Base-by-base conservation (phyloP, 2,113 vertebrate species). In the Xiphophorus maculatus region DNA sequence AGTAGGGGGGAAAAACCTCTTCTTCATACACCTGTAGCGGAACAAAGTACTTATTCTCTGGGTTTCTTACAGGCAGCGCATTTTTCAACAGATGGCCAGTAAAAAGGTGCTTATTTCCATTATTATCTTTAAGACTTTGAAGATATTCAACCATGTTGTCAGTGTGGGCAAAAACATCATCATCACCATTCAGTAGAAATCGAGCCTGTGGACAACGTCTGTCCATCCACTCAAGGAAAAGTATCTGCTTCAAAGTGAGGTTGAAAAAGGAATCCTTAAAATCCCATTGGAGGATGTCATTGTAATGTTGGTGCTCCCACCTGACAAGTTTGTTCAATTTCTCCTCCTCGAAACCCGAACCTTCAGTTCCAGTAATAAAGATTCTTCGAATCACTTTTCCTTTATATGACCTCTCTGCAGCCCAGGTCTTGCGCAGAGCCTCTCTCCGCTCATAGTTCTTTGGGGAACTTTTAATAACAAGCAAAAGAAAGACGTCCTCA, bases 221-320 rank as follows among this genome's bases (percentile, higher is more conserved):
- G 12, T 87, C 78, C 90, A 96, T 89, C 97, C 97, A 98, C 65
- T 91, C 10, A 0, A 97, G 77, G 27, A 98, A 97, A 1, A 97
- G 94, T 0, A 96, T 76, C 90, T 97, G 97, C 67, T 97, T 97
- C 74, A 97, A 87, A 0, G 96, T 97, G 66, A 98, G 95, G 90
- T 98, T 98, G 88, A 93, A 97, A 92, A 97, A 97, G 0, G 93
- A 77, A 80, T 97, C 96, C 0, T 1, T 29, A 60, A 98, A 97
- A 64, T 93, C 89, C 96, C 97, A 98, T 80, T 97, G 97, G 62
- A 97, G 81, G 48, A 97, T 90, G 79, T 98, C 97, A 0, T 77
- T 1, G 8, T 96, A 60, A 1, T 83, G 66, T 0, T 0, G 54
- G 0, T 95, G 90, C 91, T 98, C 97, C 51, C 94, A 10, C 11